Percentiles rank a stretch among this genome's conserved stretches.
Evolutionary conservation across 2,888 invertebrate species (phyloP).

Genomic region (Vanessa cardui): DNA sequence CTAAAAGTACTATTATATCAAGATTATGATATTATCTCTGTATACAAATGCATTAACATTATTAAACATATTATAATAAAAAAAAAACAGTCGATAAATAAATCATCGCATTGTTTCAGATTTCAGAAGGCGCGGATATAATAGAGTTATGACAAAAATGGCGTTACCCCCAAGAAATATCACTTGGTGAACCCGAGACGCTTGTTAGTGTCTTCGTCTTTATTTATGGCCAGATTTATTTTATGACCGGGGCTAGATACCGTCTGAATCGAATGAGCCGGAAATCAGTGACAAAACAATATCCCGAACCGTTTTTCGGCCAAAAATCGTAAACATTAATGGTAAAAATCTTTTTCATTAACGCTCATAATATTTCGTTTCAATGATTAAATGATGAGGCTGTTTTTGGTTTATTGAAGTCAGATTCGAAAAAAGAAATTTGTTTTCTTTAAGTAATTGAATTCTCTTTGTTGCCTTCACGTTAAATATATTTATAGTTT

Average conservation of each 20-base stretch:
- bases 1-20: too few species aligned
- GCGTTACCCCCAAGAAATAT: slow-evolving; percentile 75
- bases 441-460: not conserved
- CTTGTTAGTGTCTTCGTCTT: slow-evolving; percentile 81
- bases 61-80: not conserved
- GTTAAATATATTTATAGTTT: not conserved
- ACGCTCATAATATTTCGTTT: too few species aligned
- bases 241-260: slow-evolving; percentile 71
- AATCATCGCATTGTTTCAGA: slow-evolving; percentile 71
- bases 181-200: slow-evolving; percentile 80
- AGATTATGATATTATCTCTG: too few species aligned
- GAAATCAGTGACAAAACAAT: slow-evolving; percentile 58
- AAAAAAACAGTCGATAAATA: slow-evolving; percentile 51
- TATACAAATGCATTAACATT: not conserved
- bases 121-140: slow-evolving; percentile 72
- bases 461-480: not conserved
- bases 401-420: too few species aligned
- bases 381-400: too few species aligned
- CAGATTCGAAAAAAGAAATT: slow-evolving; percentile 3
- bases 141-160: slow-evolving; percentile 82
- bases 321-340: slow-evolving; percentile 1
- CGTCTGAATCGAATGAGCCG: slow-evolving; percentile 64
- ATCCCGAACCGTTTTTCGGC: slow-evolving; percentile 52
- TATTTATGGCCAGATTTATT: slow-evolving; percentile 83
- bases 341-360: too few species aligned